phyloP scores from a whole-genome alignment of 2,113 vertebrate genomes.

The Quiscalus mexicanus region DNA sequence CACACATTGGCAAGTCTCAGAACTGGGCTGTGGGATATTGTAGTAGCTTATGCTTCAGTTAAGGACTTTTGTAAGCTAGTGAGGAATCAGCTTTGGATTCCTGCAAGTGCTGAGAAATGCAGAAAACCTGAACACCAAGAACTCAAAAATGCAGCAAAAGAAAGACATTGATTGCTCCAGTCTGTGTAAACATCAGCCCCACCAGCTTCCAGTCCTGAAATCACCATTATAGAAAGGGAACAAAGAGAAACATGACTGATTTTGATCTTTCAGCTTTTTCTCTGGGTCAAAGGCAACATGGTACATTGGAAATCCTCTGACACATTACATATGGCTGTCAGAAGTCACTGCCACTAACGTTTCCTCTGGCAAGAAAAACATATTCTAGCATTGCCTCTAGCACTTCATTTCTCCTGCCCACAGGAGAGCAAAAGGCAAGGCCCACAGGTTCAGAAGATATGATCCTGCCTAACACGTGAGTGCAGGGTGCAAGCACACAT shows the following conservation, averaged over 20 bases:
- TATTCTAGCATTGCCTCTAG: fast-evolving
- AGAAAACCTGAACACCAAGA: not conserved
- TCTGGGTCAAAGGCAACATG: not conserved
- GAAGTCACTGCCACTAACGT: not conserved
- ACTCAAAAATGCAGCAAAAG: not conserved
- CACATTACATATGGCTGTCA: not conserved
- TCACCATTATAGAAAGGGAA: not conserved
- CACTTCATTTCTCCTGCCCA: not conserved
- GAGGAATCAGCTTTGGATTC: not conserved
- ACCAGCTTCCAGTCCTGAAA: not conserved
- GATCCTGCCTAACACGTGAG: fast-evolving
- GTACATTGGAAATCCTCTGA: not conserved
- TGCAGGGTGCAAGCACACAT: fast-evolving
- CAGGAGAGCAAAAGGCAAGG: not conserved
- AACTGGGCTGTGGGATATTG: not conserved
- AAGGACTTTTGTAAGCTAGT: not conserved
- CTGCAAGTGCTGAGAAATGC: not conserved
- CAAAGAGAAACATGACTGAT: not conserved
- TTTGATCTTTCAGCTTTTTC: not conserved
- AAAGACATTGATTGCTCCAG: not conserved
- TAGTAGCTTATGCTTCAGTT: not conserved
- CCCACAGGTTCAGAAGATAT: not conserved
- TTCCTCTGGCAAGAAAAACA: not conserved
- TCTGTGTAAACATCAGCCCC: not conserved
- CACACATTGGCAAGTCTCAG: not conserved